Conservation (phyloP, 64 coral and sea anemone genomes). For the Montipora capricornis region DNA sequence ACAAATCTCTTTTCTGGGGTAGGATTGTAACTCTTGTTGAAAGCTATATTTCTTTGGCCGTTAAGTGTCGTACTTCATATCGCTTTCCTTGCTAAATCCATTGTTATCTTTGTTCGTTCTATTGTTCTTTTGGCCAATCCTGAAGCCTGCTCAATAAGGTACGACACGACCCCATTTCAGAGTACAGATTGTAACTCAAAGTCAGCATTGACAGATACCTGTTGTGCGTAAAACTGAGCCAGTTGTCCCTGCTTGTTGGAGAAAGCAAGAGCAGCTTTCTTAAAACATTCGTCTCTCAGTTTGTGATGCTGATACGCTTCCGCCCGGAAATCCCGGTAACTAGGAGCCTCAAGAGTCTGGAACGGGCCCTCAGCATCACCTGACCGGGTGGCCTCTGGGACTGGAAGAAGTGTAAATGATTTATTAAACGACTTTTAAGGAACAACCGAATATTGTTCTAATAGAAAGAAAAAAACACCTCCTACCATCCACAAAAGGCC, state of each 20-base stretch:
- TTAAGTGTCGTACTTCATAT: no score
- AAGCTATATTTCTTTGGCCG: no score
- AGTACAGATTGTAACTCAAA: no score
- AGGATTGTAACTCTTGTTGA: no score
- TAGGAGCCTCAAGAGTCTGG: slow-evolving; percentile 76
- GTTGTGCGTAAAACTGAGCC: slow-evolving; percentile 84
- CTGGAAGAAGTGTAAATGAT: background rate
- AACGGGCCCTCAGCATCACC: slow-evolving; percentile 7
- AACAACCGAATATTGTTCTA: no score
- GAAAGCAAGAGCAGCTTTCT: slow-evolving; percentile 90
- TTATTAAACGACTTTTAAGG: background rate
- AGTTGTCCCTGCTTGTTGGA: slow-evolving; percentile 84
- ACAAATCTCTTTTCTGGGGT: no score
- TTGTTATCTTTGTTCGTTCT: no score
- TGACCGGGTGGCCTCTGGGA: background rate
- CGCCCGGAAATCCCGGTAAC: slow-evolving; percentile 81
- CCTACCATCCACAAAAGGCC: slow-evolving; percentile 38
- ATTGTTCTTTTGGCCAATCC: no score
- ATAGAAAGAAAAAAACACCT: no score
- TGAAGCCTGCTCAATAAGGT: no score
- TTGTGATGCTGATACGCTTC: slow-evolving; percentile 76
- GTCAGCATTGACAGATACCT: slow-evolving; percentile 53
- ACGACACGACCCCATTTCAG: no score
- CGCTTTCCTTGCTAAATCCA: no score
- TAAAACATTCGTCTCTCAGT: slow-evolving; percentile 83